phyloP scores from a whole-genome alignment of 2,113 vertebrate species.

The Stegostoma tigrinum region DNA sequence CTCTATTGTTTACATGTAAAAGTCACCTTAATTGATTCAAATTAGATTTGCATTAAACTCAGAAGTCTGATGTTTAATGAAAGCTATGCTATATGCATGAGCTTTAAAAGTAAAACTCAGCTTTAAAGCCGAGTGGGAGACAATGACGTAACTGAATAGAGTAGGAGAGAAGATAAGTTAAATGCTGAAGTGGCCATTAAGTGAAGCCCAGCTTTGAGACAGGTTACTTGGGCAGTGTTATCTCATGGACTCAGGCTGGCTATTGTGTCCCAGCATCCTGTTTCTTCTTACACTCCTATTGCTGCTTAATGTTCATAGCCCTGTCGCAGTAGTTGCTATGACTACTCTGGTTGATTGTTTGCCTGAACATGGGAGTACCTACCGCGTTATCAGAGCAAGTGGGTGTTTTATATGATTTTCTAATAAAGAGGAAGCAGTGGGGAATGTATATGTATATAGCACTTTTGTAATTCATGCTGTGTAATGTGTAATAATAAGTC shows the following conservation, averaged over 20 bases:
- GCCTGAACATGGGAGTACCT: neutral
- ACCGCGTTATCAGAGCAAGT: neutral
- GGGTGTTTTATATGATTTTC: constrained; percentile 24
- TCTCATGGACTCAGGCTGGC: neutral
- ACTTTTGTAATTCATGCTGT: neutral
- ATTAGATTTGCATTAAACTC: neutral
- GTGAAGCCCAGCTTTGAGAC: neutral
- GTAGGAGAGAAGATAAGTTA: neutral
- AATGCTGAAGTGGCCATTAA: neutral
- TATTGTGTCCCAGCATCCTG: neutral
- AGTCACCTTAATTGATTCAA: neutral
- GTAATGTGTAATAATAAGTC: neutral
- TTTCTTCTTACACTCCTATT: neutral
- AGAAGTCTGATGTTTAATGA: neutral
- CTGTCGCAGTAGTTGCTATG: neutral
- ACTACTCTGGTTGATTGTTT: neutral
- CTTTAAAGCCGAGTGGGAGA: neutral
- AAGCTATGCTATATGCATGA: neutral
- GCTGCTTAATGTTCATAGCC: neutral
- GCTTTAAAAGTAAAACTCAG: neutral
- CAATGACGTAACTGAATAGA: neutral
- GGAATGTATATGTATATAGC: neutral
- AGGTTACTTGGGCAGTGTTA: neutral
- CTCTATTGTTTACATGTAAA: neutral
- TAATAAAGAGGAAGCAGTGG: neutral